Conservation (phyloP, 2,113 vertebrate genomes). For the Lycocorax pyrrhopterus region DNA sequence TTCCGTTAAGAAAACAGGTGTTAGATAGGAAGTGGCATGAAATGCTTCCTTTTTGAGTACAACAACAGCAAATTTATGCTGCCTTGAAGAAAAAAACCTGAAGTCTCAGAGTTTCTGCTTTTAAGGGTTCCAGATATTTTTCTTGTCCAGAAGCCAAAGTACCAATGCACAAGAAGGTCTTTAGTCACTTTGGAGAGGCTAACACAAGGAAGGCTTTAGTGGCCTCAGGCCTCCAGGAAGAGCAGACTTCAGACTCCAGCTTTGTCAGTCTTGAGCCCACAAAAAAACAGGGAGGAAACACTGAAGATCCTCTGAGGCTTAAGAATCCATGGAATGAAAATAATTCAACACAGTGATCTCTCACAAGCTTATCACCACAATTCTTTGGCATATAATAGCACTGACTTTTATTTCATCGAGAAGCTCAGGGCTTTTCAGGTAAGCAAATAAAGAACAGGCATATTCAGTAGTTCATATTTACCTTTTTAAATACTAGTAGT, state of each 20-base stretch:
- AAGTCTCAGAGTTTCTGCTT: background rate
- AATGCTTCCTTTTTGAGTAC: background rate
- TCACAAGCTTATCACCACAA: background rate
- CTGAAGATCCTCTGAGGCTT: background rate
- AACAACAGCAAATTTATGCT: background rate
- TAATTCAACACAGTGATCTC: background rate
- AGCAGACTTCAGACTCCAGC: background rate
- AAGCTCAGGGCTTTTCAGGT: background rate
- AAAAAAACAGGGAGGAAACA: background rate
- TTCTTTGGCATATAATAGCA: background rate
- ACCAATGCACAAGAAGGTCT: background rate
- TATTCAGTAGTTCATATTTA: background rate
- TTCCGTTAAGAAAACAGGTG: background rate
- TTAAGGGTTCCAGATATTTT: background rate
- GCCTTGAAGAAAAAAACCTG: background rate
- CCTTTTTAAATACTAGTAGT: background rate
- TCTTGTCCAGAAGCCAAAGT: background rate
- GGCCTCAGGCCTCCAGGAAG: background rate
- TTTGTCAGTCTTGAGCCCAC: background rate
- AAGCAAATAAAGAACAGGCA: background rate
- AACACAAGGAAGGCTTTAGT: background rate
- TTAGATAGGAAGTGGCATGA: background rate
- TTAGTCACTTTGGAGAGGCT: background rate
- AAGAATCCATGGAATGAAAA: slow-evolving; percentile 31
- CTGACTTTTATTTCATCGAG: background rate